Conservation (phyloP, 2,888 invertebrate genomes). For the Lycocerus yunnanus region DNA sequence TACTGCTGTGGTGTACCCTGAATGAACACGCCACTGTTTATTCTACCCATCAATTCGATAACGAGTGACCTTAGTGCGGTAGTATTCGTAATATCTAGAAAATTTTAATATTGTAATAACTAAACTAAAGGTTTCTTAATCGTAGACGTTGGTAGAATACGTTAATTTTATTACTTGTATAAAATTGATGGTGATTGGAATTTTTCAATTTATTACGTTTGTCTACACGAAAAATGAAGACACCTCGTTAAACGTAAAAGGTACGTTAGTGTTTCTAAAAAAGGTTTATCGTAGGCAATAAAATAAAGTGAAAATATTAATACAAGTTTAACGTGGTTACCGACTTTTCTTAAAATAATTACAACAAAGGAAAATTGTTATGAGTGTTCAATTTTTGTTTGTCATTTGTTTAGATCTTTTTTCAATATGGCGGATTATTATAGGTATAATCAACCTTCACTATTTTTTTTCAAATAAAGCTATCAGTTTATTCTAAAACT, state of each 20-base stretch:
- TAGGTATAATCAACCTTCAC: not conserved
- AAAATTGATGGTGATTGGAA: not conserved
- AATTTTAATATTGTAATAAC: slow-evolving; percentile 6
- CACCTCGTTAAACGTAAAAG: slow-evolving; percentile 1
- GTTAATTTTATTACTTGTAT: not conserved
- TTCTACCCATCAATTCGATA: slow-evolving; percentile 1
- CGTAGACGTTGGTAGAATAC: not conserved
- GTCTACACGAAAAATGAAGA: not conserved
- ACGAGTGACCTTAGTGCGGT: slow-evolving; percentile 12
- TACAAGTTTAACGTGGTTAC: not conserved
- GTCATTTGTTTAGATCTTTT: slow-evolving; percentile 32
- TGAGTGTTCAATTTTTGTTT: slow-evolving; percentile 11
- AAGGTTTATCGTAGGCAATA: not conserved
- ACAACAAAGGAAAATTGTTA: not conserved
- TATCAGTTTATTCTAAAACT: not conserved
- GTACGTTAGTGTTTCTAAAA: not conserved
- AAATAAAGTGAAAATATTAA: not conserved
- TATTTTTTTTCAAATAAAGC: not conserved
- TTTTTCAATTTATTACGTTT: not conserved
- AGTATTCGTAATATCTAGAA: slow-evolving; percentile 6
- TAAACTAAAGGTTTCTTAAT: not conserved
- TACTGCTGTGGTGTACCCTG: not conserved
- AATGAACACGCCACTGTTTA: not conserved
- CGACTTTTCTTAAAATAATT: not conserved
- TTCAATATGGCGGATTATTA: slow-evolving; percentile 37